Evolutionary conservation across 2,888 invertebrate genomes (phyloP).

Genomic region (Platypus cylindrus): DNA sequence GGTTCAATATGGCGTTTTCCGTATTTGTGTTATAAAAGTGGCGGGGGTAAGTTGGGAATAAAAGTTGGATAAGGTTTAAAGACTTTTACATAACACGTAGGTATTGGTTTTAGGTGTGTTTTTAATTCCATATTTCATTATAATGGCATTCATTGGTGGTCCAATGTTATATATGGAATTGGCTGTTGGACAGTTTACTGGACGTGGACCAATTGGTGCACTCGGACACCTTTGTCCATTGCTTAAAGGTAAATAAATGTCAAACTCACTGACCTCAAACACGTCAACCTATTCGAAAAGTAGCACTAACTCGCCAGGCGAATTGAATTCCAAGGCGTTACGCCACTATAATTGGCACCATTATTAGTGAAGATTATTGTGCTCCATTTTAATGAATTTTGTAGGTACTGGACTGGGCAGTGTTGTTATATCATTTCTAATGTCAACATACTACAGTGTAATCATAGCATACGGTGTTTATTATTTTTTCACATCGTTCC

Average conservation of each 20-base stretch:
- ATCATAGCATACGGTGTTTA: slow-evolving; percentile 90
- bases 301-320: too few relatives aligned
- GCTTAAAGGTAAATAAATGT: slow-evolving; percentile 67
- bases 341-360: too few relatives aligned
- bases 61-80: neutral
- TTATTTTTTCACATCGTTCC: slow-evolving; percentile 85
- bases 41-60: slow-evolving; percentile 53
- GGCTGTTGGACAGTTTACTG: slow-evolving; percentile 83
- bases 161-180: slow-evolving; percentile 92
- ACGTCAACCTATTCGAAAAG: too few relatives aligned
- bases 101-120: slow-evolving; percentile 65
- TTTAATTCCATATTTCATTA: slow-evolving; percentile 87
- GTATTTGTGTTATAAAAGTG: slow-evolving; percentile 81
- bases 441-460: slow-evolving; percentile 92
- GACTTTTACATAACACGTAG: neutral
- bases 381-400: slow-evolving; percentile 13
- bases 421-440: slow-evolving; percentile 86
- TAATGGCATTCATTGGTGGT: slow-evolving; percentile 79
- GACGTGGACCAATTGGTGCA: slow-evolving; percentile 84
- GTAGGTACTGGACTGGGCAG: slow-evolving; percentile 89
- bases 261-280: too few relatives aligned
- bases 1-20: slow-evolving; percentile 90
- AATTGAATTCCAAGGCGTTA: too few relatives aligned
- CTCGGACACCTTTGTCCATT: slow-evolving; percentile 83
- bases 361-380: too few relatives aligned